Evolutionary conservation across 2,888 invertebrate genomes (phyloP).

Genomic region (Mesodorylaimus sp.): DNA sequence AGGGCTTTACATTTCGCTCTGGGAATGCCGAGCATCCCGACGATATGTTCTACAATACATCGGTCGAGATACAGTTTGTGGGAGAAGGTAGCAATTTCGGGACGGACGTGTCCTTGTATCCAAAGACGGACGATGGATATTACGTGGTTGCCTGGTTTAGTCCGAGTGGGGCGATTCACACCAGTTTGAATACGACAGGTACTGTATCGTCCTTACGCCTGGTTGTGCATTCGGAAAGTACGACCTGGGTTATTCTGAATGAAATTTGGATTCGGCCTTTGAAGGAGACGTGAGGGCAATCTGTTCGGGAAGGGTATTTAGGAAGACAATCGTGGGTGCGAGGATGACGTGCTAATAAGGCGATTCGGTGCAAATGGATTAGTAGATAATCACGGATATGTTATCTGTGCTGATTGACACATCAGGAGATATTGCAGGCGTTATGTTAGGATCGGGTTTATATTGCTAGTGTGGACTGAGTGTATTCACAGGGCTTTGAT

Average conservation of each 20-base stretch:
- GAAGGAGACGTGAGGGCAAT: too few species aligned
- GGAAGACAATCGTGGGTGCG: too few species aligned
- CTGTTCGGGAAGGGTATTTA: too few species aligned
- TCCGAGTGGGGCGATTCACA: conserved; percentile 24
- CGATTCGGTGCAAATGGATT: too few species aligned
- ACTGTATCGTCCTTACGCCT: conserved; percentile 23
- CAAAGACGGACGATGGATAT: conserved; percentile 7
- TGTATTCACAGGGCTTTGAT: too few species aligned
- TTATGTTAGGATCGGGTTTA: too few species aligned
- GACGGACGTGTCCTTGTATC: background rate
- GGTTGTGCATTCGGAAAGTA: conserved; percentile 21
- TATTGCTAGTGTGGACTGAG: too few species aligned
- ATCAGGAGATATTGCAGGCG: too few species aligned
- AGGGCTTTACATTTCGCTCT: conserved; percentile 8
- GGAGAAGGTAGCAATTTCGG: conserved; percentile 2
- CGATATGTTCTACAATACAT: conserved; percentile 68
- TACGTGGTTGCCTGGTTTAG: conserved; percentile 20
- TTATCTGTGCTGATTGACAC: too few species aligned
- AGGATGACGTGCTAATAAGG: too few species aligned
- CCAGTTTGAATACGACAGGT: conserved; percentile 18
- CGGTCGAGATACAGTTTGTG: conserved; percentile 51
- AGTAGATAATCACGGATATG: too few species aligned
- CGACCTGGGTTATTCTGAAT: conserved; percentile 32
- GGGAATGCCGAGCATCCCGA: conserved; percentile 73
- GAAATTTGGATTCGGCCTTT: conserved; percentile 23